Evolutionary conservation across 2,888 invertebrate genomes (phyloP), one percentile per base, ranked within the genome.

Genomic region (Sthenelais limicola): DNA sequence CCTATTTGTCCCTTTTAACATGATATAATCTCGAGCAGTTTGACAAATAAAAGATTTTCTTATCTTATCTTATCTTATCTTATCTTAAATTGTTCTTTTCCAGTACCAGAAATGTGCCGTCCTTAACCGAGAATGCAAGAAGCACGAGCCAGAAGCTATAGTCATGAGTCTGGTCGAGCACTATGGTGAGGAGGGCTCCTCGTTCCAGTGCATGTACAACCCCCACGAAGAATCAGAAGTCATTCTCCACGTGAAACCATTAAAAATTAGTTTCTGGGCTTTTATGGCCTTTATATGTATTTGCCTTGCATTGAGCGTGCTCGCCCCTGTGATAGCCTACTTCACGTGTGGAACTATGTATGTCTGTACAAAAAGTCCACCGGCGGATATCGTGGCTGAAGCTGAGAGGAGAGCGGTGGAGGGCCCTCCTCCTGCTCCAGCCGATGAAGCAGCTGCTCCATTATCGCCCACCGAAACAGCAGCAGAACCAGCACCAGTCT

Each of bases 41-140:
- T n/a, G n/a, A n/a, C n/a, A n/a, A n/a, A n/a, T n/a, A n/a, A n/a
- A n/a, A n/a, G n/a, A n/a, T n/a, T n/a, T n/a, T n/a, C n/a, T n/a
- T n/a, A n/a, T n/a, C n/a, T n/a, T n/a, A n/a, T n/a, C n/a, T n/a
- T n/a, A n/a, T n/a, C n/a, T n/a, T n/a, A n/a, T n/a, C n/a, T n/a
- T n/a, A n/a, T n/a, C n/a, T n/a, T n/a, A n/a, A n/a, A n/a, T n/a
- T 26, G 12, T 30, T 7, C 9, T 58, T 4, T 21, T 62, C 24
- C 26, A 62, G 62, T 62, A 38, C 38, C 38, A 62, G 9, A 28
- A 62, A 24, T 62, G 62, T 38, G 62, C 62, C 7, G 62, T 62
- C 21, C 24, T 62, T 2, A 62, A 35, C 62, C 12, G 35, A n/a
- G 15, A 21, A 28, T 62, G 62, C 38, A 15, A 15, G 15, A 62